Conservation (phyloP, 92 coral and sea anemone species). For the Phymanthus crucifer region DNA sequence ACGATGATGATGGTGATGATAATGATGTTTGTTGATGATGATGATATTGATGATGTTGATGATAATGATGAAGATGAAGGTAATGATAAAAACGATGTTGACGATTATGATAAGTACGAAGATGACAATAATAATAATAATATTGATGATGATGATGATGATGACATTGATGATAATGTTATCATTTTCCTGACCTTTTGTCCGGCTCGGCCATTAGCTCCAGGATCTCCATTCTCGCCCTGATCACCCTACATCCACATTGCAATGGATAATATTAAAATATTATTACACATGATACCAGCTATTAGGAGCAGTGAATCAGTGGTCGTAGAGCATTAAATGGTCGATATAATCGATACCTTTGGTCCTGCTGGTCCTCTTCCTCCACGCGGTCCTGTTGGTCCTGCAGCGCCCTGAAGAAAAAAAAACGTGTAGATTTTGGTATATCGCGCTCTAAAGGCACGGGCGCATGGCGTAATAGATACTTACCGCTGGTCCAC, state of each 20-base stretch:
- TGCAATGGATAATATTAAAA: not conserved
- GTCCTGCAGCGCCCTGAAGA: conserved; percentile 68
- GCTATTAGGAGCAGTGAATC: not conserved
- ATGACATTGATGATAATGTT: too few relatives aligned
- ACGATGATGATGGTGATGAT: too few relatives aligned
- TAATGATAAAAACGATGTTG: not conserved
- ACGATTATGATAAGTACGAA: too few relatives aligned
- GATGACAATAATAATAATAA: too few relatives aligned
- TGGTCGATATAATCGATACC: conserved; percentile 29
- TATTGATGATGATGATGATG: too few relatives aligned
- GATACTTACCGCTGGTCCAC: conserved; percentile 76
- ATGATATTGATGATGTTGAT: too few relatives aligned
- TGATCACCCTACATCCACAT: conserved; percentile 58
- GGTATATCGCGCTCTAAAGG: not conserved
- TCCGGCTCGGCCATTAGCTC: conserved; percentile 62
- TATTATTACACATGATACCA: not conserved
- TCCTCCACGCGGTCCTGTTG: conserved; percentile 76
- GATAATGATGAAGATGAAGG: too few relatives aligned
- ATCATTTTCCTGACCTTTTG: conserved; percentile 41
- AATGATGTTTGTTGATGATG: too few relatives aligned
- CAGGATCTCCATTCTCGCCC: conserved; percentile 65
- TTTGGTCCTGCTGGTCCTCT: conserved; percentile 84
- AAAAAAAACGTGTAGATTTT: not conserved
- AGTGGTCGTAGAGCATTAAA: not conserved
- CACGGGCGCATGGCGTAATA: too few relatives aligned